Evolutionary conservation across 2,113 vertebrate genomes (phyloP).

Genomic region (Elgaria multicarinata): DNA sequence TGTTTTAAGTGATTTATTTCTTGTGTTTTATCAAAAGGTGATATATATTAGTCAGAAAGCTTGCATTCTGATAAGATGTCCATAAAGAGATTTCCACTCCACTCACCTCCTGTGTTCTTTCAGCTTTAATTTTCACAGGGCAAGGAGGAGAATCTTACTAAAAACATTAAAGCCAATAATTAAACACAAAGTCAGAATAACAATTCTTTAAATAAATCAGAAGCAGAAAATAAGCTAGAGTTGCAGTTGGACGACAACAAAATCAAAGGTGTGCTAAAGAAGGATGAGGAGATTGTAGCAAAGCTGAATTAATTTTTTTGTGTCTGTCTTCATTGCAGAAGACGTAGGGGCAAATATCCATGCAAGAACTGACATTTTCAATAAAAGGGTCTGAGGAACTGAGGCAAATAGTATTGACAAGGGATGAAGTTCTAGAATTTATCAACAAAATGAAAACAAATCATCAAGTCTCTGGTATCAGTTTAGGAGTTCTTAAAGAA

Average conservation of each 20-base stretch:
- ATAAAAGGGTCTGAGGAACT: background rate
- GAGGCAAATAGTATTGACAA: background rate
- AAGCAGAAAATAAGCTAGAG: background rate
- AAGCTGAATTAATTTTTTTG: background rate
- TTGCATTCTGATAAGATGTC: background rate
- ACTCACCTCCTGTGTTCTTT: too few relatives aligned
- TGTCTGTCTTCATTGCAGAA: background rate
- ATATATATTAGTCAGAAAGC: background rate
- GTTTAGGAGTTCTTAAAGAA: too few relatives aligned
- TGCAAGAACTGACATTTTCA: background rate
- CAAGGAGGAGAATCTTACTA: too few relatives aligned
- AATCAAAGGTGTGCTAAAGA: background rate
- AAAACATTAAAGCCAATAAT: background rate
- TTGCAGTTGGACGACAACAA: background rate
- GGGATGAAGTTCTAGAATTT: too few relatives aligned
- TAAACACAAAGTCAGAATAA: background rate
- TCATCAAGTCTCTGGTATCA: too few relatives aligned
- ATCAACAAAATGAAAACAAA: too few relatives aligned
- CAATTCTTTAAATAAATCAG: background rate
- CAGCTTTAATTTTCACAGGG: background rate
- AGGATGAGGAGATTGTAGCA: background rate
- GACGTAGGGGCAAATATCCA: background rate
- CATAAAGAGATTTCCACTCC: too few relatives aligned
- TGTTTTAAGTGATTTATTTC: background rate
- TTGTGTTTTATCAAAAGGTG: background rate